phyloP scores from a whole-genome alignment of 2,888 invertebrate species.

The Cylloceria caligata region DNA sequence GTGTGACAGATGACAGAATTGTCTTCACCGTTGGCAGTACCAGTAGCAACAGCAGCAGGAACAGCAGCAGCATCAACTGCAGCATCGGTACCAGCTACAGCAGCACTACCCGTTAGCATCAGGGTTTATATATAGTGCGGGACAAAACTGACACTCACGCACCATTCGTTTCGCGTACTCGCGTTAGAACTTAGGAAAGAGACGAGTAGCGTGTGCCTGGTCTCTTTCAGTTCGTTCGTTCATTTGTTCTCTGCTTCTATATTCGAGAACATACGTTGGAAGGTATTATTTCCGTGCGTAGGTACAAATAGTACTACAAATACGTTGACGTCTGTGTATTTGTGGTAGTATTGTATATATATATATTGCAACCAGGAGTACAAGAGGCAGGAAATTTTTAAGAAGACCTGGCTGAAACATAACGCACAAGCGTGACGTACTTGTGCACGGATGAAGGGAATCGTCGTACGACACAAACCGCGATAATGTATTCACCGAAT shows the following conservation, averaged over 20 bases:
- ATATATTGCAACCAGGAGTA: not conserved
- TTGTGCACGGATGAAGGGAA: conserved; percentile 11
- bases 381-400: conserved; percentile 8
- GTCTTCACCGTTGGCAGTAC: conserved; percentile 75
- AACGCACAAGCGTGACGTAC: conserved; percentile 11
- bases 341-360: not conserved
- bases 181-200: conserved; percentile 19
- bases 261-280: conserved; percentile 59
- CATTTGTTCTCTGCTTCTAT: conserved; percentile 38
- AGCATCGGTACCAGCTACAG: too few relatives aligned
- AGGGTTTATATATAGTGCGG: conserved; percentile 70
- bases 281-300: conserved; percentile 68
- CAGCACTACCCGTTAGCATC: too few relatives aligned
- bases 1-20: conserved; percentile 80
- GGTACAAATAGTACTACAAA: conserved; percentile 49
- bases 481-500: conserved; percentile 3
- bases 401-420: conserved; percentile 2
- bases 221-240: conserved; percentile 35
- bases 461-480: not conserved
- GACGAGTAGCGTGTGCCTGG: conserved; percentile 7
- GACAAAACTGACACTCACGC: conserved; percentile 6
- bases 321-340: conserved; percentile 36
- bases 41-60: conserved; percentile 66
- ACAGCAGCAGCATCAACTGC: too few relatives aligned
- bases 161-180: conserved; percentile 27